Base-by-base conservation (phyloP, 2,888 invertebrate genomes). In the Clanis bilineata region DNA sequence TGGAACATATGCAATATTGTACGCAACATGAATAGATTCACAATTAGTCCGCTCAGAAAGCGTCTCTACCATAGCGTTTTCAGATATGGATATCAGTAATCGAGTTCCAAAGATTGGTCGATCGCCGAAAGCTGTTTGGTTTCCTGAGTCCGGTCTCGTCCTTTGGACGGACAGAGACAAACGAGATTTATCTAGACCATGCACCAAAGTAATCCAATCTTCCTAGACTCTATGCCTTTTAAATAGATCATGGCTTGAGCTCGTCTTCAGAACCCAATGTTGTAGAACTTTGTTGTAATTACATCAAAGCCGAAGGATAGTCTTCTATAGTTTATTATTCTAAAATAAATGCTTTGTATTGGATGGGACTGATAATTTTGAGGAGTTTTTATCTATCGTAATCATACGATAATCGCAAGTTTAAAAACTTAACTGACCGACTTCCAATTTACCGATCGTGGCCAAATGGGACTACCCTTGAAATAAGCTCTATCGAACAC, bases 121-220 rank as follows among this genome's bases (percentile, higher is more conserved):
- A 78, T 81, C 72, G 80, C 72, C 76, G 80, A 83, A 80, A 80
- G 84, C 77, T 82, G 82, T 85, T 86, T 84, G 85, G 85, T 81
- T 79, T 80, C 74, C 74, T 47, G 51, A 38, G 43, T 55, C 15
- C 59, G 60, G 68, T n/a, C n/a, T n/a, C 56, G 44, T 43, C 23
- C 23, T 23, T 44, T 64, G 78, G 74, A 72, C 75, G 77, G 80
- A 84, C 89, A 85, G 88, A 86, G 80, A 87, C 88, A 88, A 88
- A 90, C 88, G 85, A 90, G 87, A 88, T 90, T 91, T 90, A 90
- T 90, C 86, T 83, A 73, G 84, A 82, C 80, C 85, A 87, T 88
- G 80, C 84, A 82, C 83, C 81, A 82, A 79, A 80, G 76, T 90
- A 90, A 90, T 88, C 83, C 82, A 90, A 90, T 90, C 79, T 69